These are phyloP conservation scores for Hydrochoerus hydrochaeris DNA, from an alignment of 2,113 vertebrate species.

Conservation along the genomic window DNA sequence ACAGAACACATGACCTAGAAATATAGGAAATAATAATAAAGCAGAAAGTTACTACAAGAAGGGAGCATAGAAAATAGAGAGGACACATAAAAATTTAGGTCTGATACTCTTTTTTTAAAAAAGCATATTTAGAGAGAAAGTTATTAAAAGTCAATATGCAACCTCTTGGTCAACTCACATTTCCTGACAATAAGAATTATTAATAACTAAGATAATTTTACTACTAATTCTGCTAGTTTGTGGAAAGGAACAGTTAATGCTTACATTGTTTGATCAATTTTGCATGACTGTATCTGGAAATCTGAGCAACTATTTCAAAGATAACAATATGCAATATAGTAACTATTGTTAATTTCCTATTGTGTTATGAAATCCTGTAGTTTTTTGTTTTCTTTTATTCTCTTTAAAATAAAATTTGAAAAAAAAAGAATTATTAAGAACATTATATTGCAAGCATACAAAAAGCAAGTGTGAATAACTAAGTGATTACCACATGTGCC, in stretches of 20 bases:
- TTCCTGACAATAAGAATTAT: not conserved
- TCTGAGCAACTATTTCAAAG: too few species aligned
- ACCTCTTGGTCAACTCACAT: not conserved
- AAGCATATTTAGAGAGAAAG: not conserved
- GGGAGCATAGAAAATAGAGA: not conserved
- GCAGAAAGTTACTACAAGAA: not conserved
- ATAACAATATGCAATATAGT: too few species aligned
- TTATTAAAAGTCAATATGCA: too few species aligned
- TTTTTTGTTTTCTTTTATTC: too few species aligned
- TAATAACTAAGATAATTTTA: not conserved
- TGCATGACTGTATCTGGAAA: too few species aligned
- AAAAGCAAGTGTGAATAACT: not conserved
- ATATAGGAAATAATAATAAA: not conserved
- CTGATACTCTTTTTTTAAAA: not conserved
- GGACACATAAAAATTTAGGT: not conserved
- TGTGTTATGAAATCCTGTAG: too few species aligned
- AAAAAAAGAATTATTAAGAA: not conserved
- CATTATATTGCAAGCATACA: not conserved
- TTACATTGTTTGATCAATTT: too few species aligned
- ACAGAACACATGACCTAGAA: not conserved
- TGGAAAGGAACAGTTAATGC: too few species aligned
- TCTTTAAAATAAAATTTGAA: too few species aligned
- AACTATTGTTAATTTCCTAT: too few species aligned
- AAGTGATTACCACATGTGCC: not conserved
- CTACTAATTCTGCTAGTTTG: too few species aligned